Evolutionary conservation across 2,113 vertebrate genomes (phyloP).

Genomic region (Leucosticte australis): DNA sequence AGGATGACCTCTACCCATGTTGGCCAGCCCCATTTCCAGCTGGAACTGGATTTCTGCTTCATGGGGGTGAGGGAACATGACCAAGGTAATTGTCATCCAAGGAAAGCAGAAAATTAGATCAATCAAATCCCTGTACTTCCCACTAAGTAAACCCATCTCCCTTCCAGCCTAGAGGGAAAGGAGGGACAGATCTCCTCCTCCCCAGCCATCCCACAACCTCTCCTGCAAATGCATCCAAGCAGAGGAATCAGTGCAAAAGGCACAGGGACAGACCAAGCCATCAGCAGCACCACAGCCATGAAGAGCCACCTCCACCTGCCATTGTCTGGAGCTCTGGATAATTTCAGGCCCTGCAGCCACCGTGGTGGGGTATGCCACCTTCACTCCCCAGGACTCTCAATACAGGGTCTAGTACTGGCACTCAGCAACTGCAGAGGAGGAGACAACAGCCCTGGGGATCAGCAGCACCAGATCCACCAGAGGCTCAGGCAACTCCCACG

Average conservation of each 20-base stretch:
- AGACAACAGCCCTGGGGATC: neutral
- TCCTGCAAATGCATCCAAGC: neutral
- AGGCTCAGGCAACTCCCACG: neutral
- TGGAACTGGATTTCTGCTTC: neutral
- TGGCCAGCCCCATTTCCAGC: neutral
- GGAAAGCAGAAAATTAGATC: neutral
- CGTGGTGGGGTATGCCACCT: neutral
- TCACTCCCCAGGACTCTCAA: neutral
- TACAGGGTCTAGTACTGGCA: neutral
- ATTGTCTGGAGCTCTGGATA: fast-evolving
- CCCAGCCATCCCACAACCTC: neutral
- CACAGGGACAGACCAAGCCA: neutral
- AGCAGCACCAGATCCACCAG: neutral
- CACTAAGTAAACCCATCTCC: neutral
- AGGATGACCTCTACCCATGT: neutral
- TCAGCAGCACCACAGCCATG: neutral
- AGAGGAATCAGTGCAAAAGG: neutral
- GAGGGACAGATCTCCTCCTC: neutral
- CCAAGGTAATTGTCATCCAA: neutral
- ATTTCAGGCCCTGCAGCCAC: neutral
- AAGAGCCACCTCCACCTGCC: neutral
- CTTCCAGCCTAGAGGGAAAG: neutral
- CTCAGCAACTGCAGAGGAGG: neutral
- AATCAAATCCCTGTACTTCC: neutral
- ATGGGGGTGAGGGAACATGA: neutral